Evolutionary conservation across 23 tunicate genomes (phyloP), one percentile per base, ranked within the genome.

Genomic region (Trididemnum clinides): DNA sequence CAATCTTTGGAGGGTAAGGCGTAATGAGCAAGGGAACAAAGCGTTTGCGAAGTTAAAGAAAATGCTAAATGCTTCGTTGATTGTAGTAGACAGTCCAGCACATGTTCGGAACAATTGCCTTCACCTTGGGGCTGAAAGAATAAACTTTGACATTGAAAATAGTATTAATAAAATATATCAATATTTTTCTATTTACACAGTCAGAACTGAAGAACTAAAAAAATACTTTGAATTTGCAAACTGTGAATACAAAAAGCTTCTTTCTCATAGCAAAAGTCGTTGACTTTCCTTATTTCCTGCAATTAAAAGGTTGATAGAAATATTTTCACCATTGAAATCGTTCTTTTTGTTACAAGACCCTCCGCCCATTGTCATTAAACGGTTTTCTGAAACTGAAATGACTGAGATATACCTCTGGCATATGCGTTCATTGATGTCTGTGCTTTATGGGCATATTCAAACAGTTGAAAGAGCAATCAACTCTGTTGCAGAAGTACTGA

Each of bases 11-110:
- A 80, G 73, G 84, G 64, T 57, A 25, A 12, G 84, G 84, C 77
- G 84, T 80, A 80, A 80, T 80, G 72, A 80, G 72, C 84, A 80
- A 32, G 72, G 84, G 19, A 80, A 80, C 72, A 80, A 80, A 27
- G 72, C 25, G 62, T 76, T 76, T 39, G 81, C 81, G 39, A 76
- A 39, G 81, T 76, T 76, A 57, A 80, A 80, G 74, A 80, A 80
- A 57, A 57, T 62, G 50, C 64, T 80, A 57, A 0, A 57, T 39
- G 19, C 62, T 66, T 76, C 62, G 39, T 76, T 38, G 81, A 76
- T 38, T 76, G 62, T 26, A 66, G 66, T 76, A 38, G 66, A 66
- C 81, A 38, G 78, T 76, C 39, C 81, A 76, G 81, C 28, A 76
- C 81, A 70, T 66, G 81, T 76, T 76, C 25, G 38, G 29, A 76